These are phyloP conservation scores for Calyptommatus sinebrachiatus DNA, from an alignment of 2,113 vertebrate species.

Conservation along the genomic window DNA sequence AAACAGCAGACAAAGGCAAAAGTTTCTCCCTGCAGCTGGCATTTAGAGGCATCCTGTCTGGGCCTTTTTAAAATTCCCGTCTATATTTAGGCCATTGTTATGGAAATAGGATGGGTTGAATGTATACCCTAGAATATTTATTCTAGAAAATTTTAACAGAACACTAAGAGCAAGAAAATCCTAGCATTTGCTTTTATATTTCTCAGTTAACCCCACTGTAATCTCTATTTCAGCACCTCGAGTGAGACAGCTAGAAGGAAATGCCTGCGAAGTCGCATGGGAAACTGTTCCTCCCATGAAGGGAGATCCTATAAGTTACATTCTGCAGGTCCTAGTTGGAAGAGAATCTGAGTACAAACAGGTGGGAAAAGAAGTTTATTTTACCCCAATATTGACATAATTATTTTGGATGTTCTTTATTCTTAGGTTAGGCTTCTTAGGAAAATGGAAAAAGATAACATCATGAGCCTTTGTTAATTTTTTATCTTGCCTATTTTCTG, in stretches of 20 bases:
- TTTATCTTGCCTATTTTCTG: too few species aligned
- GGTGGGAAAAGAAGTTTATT: conserved; percentile 68
- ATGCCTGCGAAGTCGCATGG: conserved; percentile 91
- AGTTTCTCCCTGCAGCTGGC: too few species aligned
- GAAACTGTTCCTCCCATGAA: conserved; percentile 92
- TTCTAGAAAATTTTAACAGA: background rate
- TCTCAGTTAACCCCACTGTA: background rate
- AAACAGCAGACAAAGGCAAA: too few species aligned
- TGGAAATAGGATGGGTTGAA: background rate
- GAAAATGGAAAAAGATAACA: too few species aligned
- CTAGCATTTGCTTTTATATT: background rate
- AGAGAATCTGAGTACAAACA: conserved; percentile 97
- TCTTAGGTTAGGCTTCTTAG: background rate
- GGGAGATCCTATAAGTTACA: conserved; percentile 89
- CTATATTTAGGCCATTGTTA: background rate
- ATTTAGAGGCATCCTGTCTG: too few species aligned
- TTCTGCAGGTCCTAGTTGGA: conserved; percentile 91
- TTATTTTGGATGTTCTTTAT: too few species aligned
- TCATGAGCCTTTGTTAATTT: too few species aligned
- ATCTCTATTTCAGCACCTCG: conserved; percentile 82
- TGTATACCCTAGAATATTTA: background rate
- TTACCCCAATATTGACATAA: background rate
- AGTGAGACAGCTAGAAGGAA: conserved; percentile 92
- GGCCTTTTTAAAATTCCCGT: too few species aligned
- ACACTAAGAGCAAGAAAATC: background rate